Conservation (phyloP, 1,140 invertebrate genomes). For the Pemphigus obesinymphae region DNA sequence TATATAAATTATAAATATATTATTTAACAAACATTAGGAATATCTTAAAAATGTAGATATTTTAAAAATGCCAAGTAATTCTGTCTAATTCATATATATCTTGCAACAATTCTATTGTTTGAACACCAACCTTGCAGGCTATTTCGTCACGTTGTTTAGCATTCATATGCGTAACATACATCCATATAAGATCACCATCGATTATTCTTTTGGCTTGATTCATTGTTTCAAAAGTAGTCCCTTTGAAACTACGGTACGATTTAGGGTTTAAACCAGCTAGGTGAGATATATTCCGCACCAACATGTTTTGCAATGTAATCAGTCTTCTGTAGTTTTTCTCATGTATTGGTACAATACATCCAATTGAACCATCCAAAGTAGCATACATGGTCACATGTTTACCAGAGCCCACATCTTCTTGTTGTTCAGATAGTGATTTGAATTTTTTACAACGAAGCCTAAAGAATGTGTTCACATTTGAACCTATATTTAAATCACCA, state of each 20-base stretch:
- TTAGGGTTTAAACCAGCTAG: conserved; percentile 80
- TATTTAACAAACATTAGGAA: no score
- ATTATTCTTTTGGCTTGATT: conserved; percentile 85
- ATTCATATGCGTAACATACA: conserved; percentile 70
- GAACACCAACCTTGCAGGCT: conserved; percentile 91
- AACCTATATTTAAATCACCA: conserved; percentile 91
- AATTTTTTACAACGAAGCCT: conserved; percentile 72
- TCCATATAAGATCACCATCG: conserved; percentile 89
- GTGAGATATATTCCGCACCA: conserved; percentile 81
- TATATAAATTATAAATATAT: no score
- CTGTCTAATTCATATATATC: conserved; percentile 87
- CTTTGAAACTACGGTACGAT: conserved; percentile 46
- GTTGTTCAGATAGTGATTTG: conserved; percentile 60
- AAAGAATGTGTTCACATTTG: conserved; percentile 86
- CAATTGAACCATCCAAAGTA: conserved; percentile 89
- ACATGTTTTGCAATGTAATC: conserved; percentile 92
- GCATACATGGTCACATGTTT: conserved; percentile 87
- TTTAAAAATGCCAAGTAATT: conserved; percentile 85
- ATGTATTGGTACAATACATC: conserved; percentile 83
- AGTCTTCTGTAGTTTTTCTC: conserved; percentile 91
- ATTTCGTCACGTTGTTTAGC: conserved; percentile 80
- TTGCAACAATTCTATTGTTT: conserved; percentile 82
- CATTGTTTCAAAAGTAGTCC: neutral
- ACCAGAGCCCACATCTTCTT: conserved; percentile 59
- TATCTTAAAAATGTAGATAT: no score